These are phyloP conservation scores for Acropora tenuis DNA, from an alignment of 64 coral and sea anemone species.

Conservation along the genomic window DNA sequence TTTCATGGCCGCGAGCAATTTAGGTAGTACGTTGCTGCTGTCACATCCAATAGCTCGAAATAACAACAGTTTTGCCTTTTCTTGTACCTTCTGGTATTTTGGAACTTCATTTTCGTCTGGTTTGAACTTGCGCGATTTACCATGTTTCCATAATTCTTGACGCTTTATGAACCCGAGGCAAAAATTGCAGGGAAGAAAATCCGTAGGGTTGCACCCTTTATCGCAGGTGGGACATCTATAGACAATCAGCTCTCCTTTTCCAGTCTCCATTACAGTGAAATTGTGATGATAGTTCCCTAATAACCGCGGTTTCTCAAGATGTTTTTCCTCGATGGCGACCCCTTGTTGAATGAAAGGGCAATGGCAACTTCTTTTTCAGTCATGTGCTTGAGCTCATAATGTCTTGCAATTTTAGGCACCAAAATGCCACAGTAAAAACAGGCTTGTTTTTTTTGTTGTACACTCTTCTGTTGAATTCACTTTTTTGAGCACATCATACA, in stretches of 20 bases:
- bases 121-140: background rate
- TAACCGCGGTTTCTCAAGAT: conserved; percentile 49
- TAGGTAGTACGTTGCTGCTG: background rate
- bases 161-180: conserved; percentile 52
- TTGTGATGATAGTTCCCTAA: conserved; percentile 69
- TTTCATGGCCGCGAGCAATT: conserved; percentile 53
- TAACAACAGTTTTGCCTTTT: conserved; percentile 14
- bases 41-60: background rate
- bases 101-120: background rate
- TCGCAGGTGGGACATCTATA: conserved; percentile 19
- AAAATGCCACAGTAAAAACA: conserved; percentile 55
- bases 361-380: conserved; percentile 45
- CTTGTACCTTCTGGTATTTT: conserved; percentile 10
- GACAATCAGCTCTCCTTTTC: conserved; percentile 48
- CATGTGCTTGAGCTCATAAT: conserved; percentile 31
- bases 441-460: conserved; percentile 5
- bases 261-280: conserved; percentile 24
- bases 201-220: background rate
- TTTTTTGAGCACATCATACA: conserved; percentile 3
- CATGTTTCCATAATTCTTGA: conserved; percentile 64
- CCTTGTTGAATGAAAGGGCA: conserved; percentile 43
- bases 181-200: conserved; percentile 55
- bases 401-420: conserved; percentile 45
- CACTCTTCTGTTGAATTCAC: conserved; percentile 11
- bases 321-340: conserved; percentile 32